Percentiles rank a stretch among this genome's conserved stretches.
Conservation (phyloP, 2,113 vertebrate species). For the Barnardius zonarius region DNA sequence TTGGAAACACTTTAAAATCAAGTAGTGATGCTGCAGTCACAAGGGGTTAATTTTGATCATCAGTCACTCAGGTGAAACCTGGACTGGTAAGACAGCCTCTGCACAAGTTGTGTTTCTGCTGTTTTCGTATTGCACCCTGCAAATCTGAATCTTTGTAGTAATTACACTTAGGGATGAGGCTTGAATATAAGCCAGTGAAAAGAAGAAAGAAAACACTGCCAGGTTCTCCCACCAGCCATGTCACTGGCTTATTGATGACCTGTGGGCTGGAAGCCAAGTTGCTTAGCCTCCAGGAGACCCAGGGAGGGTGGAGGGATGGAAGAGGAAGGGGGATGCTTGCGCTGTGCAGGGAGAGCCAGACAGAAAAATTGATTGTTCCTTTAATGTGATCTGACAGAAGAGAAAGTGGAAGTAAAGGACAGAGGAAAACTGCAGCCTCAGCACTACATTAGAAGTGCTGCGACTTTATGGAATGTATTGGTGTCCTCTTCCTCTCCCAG, state of each 20-base stretch:
- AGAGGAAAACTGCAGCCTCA: slow-evolving; percentile 47
- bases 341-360: slow-evolving; percentile 21
- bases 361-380: slow-evolving; percentile 65
- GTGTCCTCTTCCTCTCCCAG: background rate
- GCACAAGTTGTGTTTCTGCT: background rate
- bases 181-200: slow-evolving; percentile 4
- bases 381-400: slow-evolving; percentile 53
- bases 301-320: background rate
- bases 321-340: background rate
- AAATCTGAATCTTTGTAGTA: background rate
- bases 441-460: background rate
- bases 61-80: background rate
- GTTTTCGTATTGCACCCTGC: slow-evolving; percentile 7
- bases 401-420: slow-evolving; percentile 50
- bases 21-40: background rate
- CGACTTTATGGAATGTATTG: background rate
- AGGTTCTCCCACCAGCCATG: background rate
- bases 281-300: background rate
- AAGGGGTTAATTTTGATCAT: background rate
- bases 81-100: background rate
- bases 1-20: background rate
- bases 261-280: slow-evolving; percentile 11
- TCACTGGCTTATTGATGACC: slow-evolving; percentile 14
- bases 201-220: background rate
- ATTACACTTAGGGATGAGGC: background rate